These are phyloP conservation scores for Spisula subtruncata DNA, from an alignment of 2,888 invertebrate genomes.

Conservation along the genomic window DNA sequence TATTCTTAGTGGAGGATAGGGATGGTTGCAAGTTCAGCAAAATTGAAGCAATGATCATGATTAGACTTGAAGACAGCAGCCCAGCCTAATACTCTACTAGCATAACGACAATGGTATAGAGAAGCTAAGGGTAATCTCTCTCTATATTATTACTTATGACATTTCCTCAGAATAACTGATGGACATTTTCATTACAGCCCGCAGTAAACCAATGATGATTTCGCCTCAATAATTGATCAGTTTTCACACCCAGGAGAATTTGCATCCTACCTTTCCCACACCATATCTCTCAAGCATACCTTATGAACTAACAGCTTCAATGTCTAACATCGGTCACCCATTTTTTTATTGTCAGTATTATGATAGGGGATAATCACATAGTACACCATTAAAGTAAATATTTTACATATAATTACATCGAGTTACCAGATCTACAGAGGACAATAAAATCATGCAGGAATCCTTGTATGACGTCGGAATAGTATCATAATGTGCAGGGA, in stretches of 20 bases:
- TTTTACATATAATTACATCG: background rate
- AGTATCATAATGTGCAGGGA: background rate
- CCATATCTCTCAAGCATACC: background rate
- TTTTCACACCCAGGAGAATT: slow-evolving; percentile 37
- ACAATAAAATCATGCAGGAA: background rate
- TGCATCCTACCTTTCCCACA: slow-evolving; percentile 12
- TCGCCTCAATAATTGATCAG: slow-evolving; percentile 46
- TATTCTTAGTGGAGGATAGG: too few relatives aligned
- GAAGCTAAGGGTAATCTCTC: slow-evolving; percentile 13
- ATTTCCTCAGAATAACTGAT: slow-evolving; percentile 45
- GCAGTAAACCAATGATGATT: slow-evolving; percentile 49
- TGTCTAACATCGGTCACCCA: slow-evolving; percentile 8
- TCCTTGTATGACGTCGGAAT: background rate
- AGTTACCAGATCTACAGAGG: background rate
- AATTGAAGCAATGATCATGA: too few relatives aligned
- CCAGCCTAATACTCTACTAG: background rate
- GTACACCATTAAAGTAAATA: slow-evolving; percentile 1
- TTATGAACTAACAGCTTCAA: background rate
- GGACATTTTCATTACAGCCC: slow-evolving; percentile 52
- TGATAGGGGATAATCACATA: slow-evolving; percentile 34
- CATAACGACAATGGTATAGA: background rate
- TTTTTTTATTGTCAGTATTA: slow-evolving; percentile 30
- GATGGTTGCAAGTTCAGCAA: too few relatives aligned
- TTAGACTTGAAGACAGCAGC: too few relatives aligned
- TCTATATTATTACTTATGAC: slow-evolving; percentile 40